These are phyloP conservation scores for Pseudoatta argentina DNA, from an alignment of 1,140 invertebrate species.

Conservation along the genomic window DNA sequence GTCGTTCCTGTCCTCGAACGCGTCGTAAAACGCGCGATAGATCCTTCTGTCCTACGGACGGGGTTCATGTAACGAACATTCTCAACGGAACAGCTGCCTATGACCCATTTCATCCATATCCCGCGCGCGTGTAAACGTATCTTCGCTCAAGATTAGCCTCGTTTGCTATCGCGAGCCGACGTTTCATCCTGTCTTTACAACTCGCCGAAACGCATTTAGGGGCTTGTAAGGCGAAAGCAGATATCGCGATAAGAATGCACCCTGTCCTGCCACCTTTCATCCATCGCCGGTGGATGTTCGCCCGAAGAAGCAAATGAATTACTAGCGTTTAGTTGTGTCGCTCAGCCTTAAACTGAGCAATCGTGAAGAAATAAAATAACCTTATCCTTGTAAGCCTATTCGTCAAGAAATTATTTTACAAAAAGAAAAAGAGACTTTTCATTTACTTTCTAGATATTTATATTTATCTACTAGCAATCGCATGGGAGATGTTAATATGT, in stretches of 20 bases:
- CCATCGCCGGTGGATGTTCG: neutral
- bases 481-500: neutral
- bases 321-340: neutral
- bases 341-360: neutral
- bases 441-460: neutral
- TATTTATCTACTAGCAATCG: neutral
- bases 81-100: conserved; percentile 24
- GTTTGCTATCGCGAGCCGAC: conserved; percentile 34
- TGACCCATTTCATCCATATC: neutral
- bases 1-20: neutral
- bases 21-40: conserved; percentile 43
- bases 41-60: conserved; percentile 5
- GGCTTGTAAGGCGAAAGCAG: conserved; percentile 9
- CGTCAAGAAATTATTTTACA: neutral
- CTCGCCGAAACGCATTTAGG: conserved; percentile 34
- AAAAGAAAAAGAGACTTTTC: neutral
- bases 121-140: conserved; percentile 38
- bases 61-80: conserved; percentile 23
- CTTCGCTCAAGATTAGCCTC: conserved; percentile 41
- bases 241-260: conserved; percentile 32
- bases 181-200: conserved; percentile 14
- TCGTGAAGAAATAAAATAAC: neutral
- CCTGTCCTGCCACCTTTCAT: conserved; percentile 13
- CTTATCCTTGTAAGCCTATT: neutral
- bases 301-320: neutral